Conservation (phyloP, 2,888 invertebrate species). For the Tachina grossa region DNA sequence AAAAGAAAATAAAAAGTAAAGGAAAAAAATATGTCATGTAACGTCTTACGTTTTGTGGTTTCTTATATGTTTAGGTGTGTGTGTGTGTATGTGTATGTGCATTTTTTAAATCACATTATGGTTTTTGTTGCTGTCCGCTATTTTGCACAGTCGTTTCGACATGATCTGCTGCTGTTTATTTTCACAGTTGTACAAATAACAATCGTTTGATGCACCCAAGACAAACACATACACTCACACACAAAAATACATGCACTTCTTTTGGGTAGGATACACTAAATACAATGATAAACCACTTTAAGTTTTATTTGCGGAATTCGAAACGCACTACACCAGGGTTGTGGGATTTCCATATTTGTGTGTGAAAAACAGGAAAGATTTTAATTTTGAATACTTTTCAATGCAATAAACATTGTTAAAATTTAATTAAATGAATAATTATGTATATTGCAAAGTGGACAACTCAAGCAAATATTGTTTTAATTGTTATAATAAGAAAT, state of each 20-base stretch:
- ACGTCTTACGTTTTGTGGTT: slow-evolving; percentile 24
- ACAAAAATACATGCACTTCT: slow-evolving; percentile 13
- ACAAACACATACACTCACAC: background rate
- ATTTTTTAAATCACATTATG: slow-evolving; percentile 18
- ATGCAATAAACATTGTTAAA: background rate
- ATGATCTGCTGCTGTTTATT: slow-evolving; percentile 25
- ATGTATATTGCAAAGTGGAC: background rate
- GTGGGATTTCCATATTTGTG: background rate
- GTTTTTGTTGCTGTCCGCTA: slow-evolving; percentile 10
- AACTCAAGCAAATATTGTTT: too few species aligned
- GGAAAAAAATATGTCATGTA: slow-evolving; percentile 28
- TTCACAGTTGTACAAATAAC: background rate
- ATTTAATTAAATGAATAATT: background rate
- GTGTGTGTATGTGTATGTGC: background rate
- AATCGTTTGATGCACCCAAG: slow-evolving; percentile 39
- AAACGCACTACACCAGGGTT: background rate
- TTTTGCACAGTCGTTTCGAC: slow-evolving; percentile 32
- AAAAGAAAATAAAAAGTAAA: background rate
- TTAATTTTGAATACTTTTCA: background rate
- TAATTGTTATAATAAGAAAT: too few species aligned
- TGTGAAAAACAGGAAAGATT: background rate
- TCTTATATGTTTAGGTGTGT: background rate
- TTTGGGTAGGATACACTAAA: slow-evolving; percentile 1
- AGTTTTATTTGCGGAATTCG: background rate
- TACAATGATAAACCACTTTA: slow-evolving; percentile 18